Evolutionary conservation across 53 echinoderm and acorn worm species (phyloP).

Genomic region (Luidia sarsii): DNA sequence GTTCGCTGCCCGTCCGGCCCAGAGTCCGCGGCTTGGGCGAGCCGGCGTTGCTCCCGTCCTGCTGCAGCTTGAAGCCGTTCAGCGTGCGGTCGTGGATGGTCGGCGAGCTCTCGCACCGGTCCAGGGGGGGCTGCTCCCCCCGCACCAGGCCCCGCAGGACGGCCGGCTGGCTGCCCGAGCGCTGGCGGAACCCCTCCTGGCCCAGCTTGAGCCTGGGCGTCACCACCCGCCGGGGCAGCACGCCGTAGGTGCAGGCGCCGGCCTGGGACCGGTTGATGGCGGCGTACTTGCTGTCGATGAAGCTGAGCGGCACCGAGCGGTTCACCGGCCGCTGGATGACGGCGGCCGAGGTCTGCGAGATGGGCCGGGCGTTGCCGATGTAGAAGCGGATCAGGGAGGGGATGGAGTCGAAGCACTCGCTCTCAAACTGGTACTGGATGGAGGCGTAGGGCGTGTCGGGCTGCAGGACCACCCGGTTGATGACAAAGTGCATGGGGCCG

Average conservation of each 20-base stretch:
- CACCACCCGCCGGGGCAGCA: conserved; percentile 71
- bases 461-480: conserved; percentile 76
- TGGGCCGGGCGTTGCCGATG: conserved; percentile 71
- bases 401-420: conserved; percentile 87
- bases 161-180: conserved; percentile 87
- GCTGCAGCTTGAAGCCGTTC: conserved; percentile 32
- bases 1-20: conserved; percentile 82
- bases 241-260: conserved; percentile 59
- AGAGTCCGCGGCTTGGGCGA: conserved; percentile 39
- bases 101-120: conserved; percentile 82
- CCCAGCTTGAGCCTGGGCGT: conserved; percentile 68
- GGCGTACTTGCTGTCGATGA: conserved; percentile 91
- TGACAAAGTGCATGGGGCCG: conserved; percentile 84
- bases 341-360: conserved; percentile 83
- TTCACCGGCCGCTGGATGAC: conserved; percentile 85
- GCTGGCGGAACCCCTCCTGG: conserved; percentile 60
- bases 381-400: conserved; percentile 86
- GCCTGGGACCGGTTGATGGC: conserved; percentile 69
- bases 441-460: conserved; percentile 78
- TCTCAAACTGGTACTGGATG: conserved; percentile 97
- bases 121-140: conserved; percentile 43
- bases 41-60: background rate
- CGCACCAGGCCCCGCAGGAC: conserved; percentile 26
- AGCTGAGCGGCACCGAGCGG: conserved; percentile 88
- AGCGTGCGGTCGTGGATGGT: conserved; percentile 58